Base-by-base conservation (phyloP, 2,888 invertebrate genomes). In the Caenorhabditis drosophilae region DNA sequence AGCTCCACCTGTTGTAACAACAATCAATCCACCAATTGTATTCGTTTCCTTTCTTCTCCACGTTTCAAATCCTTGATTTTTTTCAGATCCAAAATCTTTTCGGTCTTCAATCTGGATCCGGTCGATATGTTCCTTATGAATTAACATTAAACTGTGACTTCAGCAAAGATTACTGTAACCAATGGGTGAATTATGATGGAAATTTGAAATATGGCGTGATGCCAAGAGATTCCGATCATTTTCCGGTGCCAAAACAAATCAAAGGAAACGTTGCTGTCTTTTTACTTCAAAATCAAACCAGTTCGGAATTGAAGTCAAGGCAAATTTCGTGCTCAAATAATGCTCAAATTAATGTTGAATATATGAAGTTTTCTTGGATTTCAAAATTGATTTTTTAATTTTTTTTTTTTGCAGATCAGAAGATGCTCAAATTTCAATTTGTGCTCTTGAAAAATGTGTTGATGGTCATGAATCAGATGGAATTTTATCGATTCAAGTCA, bases 121-220 rank as follows among this genome's bases (percentile, higher is more conserved):
- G 66, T 22, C 58, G 64, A 4, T 58, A 60, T 20, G 68, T 61
- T 12, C 60, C 64, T 11, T 78, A 74, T 46, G 66, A 72, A 4
- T 50, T 70, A 15, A 54, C 64, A 9, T 60, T 80, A 0, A 66
- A 75, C 35, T 81, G 81, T 47, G 75, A 79, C 34, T 81, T 81
- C 57, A 76, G 77, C 7, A 61, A 59, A n/a, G 81, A 81, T 51
- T 71, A 75, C 55, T 81, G 81, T 60, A 73, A 64, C 58, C 81
- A 81, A 45, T 81, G 81, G 81, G 73, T 76, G 31, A 74, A 71
- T 45, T 72, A 76, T 47, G 76, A 78, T 40, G 74, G 70, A 12
- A 42, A 57, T 20, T 63, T 75, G 9, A 55, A 69, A 18, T 73
- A 68, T 35, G 78, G 77, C 36, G 67, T 66, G 1, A 73, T 70